A percentile compares a stretch with the other conserved stretches of the same genome.
Conservation (phyloP, 2,113 vertebrate species). For the Vimba vimba region DNA sequence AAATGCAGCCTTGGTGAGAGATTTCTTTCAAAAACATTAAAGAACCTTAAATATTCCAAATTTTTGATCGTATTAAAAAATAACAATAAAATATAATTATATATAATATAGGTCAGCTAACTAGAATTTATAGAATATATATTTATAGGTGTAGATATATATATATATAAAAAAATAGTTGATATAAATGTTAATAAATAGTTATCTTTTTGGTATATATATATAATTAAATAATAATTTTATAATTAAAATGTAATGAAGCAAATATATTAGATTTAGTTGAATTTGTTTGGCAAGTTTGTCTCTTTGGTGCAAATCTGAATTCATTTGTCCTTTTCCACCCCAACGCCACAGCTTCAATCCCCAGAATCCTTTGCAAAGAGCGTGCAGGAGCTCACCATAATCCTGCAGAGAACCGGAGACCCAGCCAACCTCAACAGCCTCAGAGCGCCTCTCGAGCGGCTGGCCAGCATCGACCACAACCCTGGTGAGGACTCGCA, state of each 20-base stretch:
- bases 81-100: no score
- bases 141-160: no score
- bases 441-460: conserved; percentile 90
- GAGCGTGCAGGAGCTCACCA: conserved; percentile 95
- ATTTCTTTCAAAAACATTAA: background rate
- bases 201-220: no score
- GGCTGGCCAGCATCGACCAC: conserved; percentile 94
- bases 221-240: no score
- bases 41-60: background rate
- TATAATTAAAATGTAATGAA: background rate
- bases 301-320: background rate
- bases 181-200: no score
- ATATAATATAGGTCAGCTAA: no score
- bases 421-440: conserved; percentile 94
- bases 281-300: background rate
- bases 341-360: conserved; percentile 81
- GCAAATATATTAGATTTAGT: background rate
- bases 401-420: conserved; percentile 93
- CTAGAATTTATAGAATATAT: no score
- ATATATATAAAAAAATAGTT: no score
- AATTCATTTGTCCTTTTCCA: conserved; percentile 21
- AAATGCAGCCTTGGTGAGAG: background rate
- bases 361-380: conserved; percentile 97
- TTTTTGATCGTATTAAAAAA: no score
- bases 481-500: conserved; percentile 82